Evolutionary conservation across 1,140 invertebrate species (phyloP), one percentile per base, ranked within the genome.

Genomic region (Drosophila kurseongensis): DNA sequence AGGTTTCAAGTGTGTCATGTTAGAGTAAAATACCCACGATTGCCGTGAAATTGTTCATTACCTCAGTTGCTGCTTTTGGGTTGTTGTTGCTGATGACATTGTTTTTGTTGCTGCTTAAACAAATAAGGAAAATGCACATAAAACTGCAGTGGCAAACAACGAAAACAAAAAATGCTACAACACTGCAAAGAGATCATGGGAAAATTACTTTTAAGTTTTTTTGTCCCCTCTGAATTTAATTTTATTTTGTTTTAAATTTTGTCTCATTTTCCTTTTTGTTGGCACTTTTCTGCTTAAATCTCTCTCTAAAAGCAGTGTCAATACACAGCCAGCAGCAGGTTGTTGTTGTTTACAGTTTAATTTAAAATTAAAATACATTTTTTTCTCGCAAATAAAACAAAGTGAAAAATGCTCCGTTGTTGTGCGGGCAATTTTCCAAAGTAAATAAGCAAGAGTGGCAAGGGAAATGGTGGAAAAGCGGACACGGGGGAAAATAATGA

Each of bases 101-200:
- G 41, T 65, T 66, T 57, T 62, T 62, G 42, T 68, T 79, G 80
- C 48, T 84, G 45, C 63, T 85, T 86, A 78, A 86, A 82, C 82
- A 86, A 86, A 86, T 86, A 86, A 88, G 82, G 82, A 81, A 85
- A 85, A 85, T 86, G 78, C 78, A 81, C 82, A 80, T 61, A 69
- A 86, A 71, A 68, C 52, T 59, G 55, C 74, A 76, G 58, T 50
- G 50, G 48, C 50, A 61, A 52, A 52, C 57, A 69, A 41, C 65
- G 62, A 73, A 54, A 78, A 56, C 63, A 50, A 50, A 27, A 51
- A 51, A 35, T 32, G 48, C 48, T 8, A 51, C 29, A n/a, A 27
- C 29, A 51, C 48, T 51, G 48, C 48, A 81, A 78, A 78, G 78
- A 86, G 83, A 82, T 86, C 82, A 88, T 86, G 82, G 75, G 83